Evolutionary conservation across 2,113 vertebrate genomes (phyloP).

Genomic region (Podarcis cretensis): DNA sequence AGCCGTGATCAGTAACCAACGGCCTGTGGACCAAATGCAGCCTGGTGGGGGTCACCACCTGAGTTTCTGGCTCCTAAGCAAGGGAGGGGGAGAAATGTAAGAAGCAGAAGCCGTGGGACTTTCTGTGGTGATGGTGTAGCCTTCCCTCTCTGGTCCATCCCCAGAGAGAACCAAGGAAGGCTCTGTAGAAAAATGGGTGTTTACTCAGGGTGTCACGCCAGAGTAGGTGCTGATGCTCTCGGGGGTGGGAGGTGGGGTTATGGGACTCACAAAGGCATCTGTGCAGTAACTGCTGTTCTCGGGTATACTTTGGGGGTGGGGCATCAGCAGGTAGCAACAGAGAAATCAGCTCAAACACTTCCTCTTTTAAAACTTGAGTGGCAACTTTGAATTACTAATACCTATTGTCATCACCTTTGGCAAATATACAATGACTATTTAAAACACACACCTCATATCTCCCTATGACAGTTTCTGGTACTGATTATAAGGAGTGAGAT

Average conservation of each 20-base stretch:
- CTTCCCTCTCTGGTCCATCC: no score
- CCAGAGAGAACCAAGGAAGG: background rate
- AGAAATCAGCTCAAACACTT: background rate
- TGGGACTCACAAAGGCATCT: background rate
- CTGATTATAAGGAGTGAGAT: fast-evolving
- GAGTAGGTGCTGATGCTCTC: background rate
- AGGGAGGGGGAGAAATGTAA: background rate
- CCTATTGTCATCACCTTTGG: background rate
- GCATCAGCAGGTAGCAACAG: background rate
- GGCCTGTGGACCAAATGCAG: background rate
- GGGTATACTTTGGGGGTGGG: background rate
- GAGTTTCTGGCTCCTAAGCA: no score
- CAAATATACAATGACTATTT: background rate
- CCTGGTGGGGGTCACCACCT: background rate
- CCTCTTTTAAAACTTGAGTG: background rate
- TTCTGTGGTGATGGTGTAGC: no score
- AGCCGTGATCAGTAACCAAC: background rate
- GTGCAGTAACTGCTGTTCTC: background rate
- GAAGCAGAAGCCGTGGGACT: background rate
- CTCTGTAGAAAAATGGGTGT: background rate
- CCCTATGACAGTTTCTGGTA: background rate
- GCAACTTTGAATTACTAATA: background rate
- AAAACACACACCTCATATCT: background rate
- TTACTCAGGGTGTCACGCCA: background rate
- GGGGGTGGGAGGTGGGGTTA: background rate